Conservation (phyloP, 2,888 invertebrate genomes). For the Branchellion lobata region DNA sequence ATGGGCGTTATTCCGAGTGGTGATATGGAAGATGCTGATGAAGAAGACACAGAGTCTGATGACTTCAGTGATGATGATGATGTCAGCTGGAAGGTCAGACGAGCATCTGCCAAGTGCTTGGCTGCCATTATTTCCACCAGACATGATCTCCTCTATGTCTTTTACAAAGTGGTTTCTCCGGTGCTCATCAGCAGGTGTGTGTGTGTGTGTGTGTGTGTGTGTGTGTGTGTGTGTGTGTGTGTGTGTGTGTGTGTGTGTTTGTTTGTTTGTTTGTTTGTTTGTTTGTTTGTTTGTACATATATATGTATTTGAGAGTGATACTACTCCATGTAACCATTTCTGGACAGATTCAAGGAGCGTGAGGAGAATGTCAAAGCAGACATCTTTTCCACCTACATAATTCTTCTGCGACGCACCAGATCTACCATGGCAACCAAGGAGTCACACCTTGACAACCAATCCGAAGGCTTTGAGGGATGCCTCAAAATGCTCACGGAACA, state of each 20-base stretch:
- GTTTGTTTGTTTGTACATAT: too few relatives aligned
- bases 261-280: not conserved
- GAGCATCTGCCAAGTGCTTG: slow-evolving; percentile 94
- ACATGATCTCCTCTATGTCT: slow-evolving; percentile 83
- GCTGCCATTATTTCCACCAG: slow-evolving; percentile 91
- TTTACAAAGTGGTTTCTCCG: slow-evolving; percentile 85
- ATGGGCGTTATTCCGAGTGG: slow-evolving; percentile 66
- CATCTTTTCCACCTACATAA: slow-evolving; percentile 92
- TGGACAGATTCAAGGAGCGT: slow-evolving; percentile 69
- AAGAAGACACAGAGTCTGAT: slow-evolving; percentile 35
- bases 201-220: slow-evolving; percentile 65
- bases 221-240: not conserved
- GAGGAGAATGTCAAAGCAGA: slow-evolving; percentile 99
- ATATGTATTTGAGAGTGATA: not conserved
- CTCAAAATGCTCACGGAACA: slow-evolving; percentile 29
- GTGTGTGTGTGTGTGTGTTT: not conserved
- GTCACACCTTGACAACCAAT: slow-evolving; percentile 59
- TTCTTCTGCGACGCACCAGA: slow-evolving; percentile 84
- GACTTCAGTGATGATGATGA: slow-evolving; percentile 99
- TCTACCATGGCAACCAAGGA: slow-evolving; percentile 64
- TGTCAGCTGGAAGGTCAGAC: slow-evolving; percentile 94
- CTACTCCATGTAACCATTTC: not conserved
- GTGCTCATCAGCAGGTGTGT: slow-evolving; percentile 88
- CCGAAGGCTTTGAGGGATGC: slow-evolving; percentile 61
- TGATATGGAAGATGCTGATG: slow-evolving; percentile 90